Conservation (phyloP, 2,797 vertebrate genomes). For the Fundulus diaphanus region DNA sequence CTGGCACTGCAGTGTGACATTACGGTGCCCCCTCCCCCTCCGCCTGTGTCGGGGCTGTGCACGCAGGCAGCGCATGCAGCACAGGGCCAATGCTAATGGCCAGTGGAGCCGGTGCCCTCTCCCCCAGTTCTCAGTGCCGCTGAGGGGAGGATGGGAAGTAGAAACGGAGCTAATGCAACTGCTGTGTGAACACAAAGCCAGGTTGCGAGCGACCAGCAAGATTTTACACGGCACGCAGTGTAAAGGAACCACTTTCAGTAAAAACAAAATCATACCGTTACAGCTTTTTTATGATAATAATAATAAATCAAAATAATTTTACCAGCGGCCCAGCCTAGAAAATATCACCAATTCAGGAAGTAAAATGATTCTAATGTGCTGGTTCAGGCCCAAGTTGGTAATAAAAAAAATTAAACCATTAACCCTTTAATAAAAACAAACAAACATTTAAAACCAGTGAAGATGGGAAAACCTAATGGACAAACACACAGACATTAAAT, state of each 20-base stretch:
- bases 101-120: slow-evolving; percentile 62
- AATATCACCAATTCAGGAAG: not conserved
- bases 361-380: not conserved
- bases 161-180: slow-evolving; percentile 23
- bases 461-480: not conserved
- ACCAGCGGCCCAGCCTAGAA: not conserved
- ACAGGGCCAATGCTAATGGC: slow-evolving; percentile 62
- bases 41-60: slow-evolving; percentile 29
- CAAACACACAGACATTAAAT: not conserved
- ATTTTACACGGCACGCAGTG: not conserved
- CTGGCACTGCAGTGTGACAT: slow-evolving; percentile 69
- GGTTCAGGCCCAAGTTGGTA: not conserved
- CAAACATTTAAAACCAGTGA: not conserved
- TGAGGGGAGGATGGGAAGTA: slow-evolving; percentile 30
- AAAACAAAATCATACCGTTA: not conserved
- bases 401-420: not conserved
- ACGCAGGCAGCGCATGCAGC: slow-evolving; percentile 52
- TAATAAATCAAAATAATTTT: not conserved
- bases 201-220: not conserved
- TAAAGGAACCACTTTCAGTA: not conserved
- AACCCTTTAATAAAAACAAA: not conserved
- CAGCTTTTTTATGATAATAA: not conserved
- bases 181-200: slow-evolving; percentile 43
- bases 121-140: slow-evolving; percentile 69
- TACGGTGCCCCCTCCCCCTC: slow-evolving; percentile 60